These are phyloP conservation scores for Ochlodes sylvanus DNA, from an alignment of 2,888 invertebrate species.

Conservation along the genomic window DNA sequence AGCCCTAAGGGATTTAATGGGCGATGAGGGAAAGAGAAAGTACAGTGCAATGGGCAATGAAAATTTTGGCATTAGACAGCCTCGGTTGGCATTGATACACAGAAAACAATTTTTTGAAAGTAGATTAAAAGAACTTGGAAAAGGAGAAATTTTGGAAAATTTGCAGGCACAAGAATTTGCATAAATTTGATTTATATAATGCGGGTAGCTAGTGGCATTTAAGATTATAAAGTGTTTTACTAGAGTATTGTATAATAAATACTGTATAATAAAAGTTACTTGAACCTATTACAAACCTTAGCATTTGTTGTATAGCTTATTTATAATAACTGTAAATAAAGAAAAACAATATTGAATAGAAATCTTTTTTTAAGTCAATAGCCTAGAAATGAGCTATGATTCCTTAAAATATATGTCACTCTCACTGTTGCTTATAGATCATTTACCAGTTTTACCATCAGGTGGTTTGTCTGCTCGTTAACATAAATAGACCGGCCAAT, in stretches of 20 bases:
- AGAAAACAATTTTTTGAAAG: slow-evolving; percentile 88
- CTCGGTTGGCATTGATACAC: slow-evolving; percentile 86
- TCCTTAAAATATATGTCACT: no score
- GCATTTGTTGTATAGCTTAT: not conserved
- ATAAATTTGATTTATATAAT: not conserved
- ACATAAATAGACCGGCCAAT: no score
- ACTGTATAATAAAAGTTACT: not conserved
- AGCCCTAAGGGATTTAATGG: slow-evolving; percentile 88
- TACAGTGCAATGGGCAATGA: slow-evolving; percentile 90
- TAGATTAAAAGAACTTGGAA: slow-evolving; percentile 60
- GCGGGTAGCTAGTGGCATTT: not conserved
- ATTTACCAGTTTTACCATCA: no score
- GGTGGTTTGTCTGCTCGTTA: no score
- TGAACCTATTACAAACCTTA: not conserved
- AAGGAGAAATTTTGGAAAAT: slow-evolving; percentile 26
- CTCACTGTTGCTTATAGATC: no score
- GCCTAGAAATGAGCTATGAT: no score
- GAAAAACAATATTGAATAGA: no score
- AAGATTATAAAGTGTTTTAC: not conserved
- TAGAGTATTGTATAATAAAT: not conserved
- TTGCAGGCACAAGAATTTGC: slow-evolving; percentile 10
- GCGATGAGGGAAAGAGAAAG: slow-evolving; percentile 84
- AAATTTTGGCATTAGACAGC: slow-evolving; percentile 87
- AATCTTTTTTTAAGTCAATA: no score
- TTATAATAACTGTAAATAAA: not conserved